A percentile compares a stretch with the other conserved stretches of the same genome.
These are phyloP conservation scores for Holacanthus passer DNA, from an alignment of 2,113 vertebrate species.

Conservation along the genomic window DNA sequence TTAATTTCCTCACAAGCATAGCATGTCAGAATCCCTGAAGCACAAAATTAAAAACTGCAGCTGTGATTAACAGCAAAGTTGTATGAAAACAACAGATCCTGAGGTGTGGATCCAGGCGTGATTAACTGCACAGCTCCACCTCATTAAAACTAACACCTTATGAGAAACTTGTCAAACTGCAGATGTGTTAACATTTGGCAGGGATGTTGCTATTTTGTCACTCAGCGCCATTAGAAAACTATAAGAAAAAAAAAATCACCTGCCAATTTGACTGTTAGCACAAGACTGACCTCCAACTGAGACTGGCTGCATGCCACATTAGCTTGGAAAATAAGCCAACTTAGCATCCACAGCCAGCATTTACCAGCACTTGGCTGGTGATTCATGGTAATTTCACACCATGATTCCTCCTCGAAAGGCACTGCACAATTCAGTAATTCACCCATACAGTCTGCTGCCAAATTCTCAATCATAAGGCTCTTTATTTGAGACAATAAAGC, in stretches of 20 bases:
- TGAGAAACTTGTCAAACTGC: background rate
- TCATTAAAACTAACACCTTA: background rate
- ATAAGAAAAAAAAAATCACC: background rate
- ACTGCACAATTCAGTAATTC: background rate
- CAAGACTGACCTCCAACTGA: slow-evolving; percentile 13
- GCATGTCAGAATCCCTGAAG: slow-evolving; percentile 43
- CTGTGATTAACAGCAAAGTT: slow-evolving; percentile 38
- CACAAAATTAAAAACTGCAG: slow-evolving; percentile 53
- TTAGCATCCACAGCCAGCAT: background rate
- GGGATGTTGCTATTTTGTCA: background rate
- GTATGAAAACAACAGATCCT: slow-evolving; percentile 20
- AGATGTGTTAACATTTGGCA: background rate
- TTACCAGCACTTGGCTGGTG: slow-evolving; percentile 12
- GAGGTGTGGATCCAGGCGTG: background rate
- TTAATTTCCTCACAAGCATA: slow-evolving; percentile 36
- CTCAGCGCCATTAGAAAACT: background rate
- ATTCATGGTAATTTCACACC: slow-evolving; percentile 35
- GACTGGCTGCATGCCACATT: background rate
- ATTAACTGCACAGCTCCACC: slow-evolving; percentile 21
- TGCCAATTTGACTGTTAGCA: slow-evolving; percentile 1
- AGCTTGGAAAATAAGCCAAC: background rate
- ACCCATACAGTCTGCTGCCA: background rate
- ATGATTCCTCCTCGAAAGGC: slow-evolving; percentile 24
- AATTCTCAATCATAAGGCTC: background rate
- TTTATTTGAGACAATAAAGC: slow-evolving; percentile 26